phyloP scores from a whole-genome alignment of 2,888 invertebrate genomes.

The Drosophila diplacantha region DNA sequence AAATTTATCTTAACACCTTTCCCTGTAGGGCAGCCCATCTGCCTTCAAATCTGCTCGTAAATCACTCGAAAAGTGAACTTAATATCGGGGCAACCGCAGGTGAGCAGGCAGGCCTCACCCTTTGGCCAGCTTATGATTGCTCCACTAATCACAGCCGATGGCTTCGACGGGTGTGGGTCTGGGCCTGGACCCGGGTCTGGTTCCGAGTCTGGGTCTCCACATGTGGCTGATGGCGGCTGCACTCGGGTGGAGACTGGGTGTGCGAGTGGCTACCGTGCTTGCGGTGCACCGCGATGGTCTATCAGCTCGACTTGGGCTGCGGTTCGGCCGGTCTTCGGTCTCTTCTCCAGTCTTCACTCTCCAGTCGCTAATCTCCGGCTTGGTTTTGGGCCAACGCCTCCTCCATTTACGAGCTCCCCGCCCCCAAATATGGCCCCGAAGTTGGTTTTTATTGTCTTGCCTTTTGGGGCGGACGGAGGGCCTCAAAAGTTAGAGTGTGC shows the following conservation, averaged over 20 bases:
- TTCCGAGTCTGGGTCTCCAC: background rate
- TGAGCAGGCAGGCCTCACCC: constrained; percentile 44
- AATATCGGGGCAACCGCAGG: constrained; percentile 44
- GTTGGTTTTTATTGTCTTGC: constrained; percentile 49
- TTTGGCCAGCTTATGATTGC: constrained; percentile 67
- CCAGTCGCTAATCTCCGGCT: background rate
- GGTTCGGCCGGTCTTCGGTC: background rate
- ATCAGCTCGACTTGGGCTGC: constrained; percentile 25
- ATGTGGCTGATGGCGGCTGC: constrained; percentile 9
- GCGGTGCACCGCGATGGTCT: constrained; percentile 42
- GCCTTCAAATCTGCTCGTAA: constrained; percentile 33
- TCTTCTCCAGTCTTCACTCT: background rate
- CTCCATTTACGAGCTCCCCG: constrained; percentile 22
- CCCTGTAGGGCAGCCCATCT: background rate
- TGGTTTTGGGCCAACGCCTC: constrained; percentile 29
- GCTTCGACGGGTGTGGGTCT: constrained; percentile 37
- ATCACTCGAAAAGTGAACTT: constrained; percentile 51
- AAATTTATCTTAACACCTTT: background rate
- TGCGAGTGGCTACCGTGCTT: constrained; percentile 56
- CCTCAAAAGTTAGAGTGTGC: constrained; percentile 61
- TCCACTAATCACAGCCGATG: constrained; percentile 62
- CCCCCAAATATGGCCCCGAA: constrained; percentile 5
- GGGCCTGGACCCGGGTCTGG: background rate
- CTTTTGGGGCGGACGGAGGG: constrained; percentile 15
- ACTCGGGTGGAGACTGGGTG: constrained; percentile 6